Conservation (phyloP, 2,113 vertebrate genomes). For the Lophotis ruficrista region DNA sequence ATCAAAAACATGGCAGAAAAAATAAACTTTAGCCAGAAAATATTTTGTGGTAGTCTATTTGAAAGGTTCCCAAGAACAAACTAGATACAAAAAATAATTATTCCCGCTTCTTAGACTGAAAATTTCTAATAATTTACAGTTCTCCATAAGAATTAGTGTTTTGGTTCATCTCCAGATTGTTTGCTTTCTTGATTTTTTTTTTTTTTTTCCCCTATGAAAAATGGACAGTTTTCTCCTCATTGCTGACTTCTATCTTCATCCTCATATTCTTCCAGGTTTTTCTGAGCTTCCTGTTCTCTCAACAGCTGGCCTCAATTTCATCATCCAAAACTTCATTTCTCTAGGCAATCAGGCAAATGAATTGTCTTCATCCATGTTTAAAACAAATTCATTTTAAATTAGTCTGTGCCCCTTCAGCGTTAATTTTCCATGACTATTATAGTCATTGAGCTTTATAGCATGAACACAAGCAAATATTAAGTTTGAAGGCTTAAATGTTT, state of each 20-base stretch:
- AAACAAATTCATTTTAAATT: constrained; percentile 62
- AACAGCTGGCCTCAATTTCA: constrained; percentile 60
- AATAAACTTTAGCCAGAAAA: not conserved
- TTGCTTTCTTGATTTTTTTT: not conserved
- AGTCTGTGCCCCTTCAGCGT: constrained; percentile 42
- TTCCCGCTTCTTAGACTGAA: not conserved
- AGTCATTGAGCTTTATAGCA: constrained; percentile 61
- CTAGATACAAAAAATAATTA: not conserved
- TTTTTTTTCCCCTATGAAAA: not conserved
- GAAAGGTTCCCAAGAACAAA: not conserved
- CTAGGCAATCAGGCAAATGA: constrained; percentile 56
- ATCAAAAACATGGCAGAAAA: not conserved
- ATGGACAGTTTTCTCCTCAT: not conserved
- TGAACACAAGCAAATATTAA: constrained; percentile 64
- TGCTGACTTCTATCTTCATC: not conserved
- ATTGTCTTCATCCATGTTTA: constrained; percentile 61
- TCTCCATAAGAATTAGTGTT: not conserved
- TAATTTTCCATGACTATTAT: constrained; percentile 62
- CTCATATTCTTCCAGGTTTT: not conserved
- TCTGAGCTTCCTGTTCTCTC: constrained; percentile 26
- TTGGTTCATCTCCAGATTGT: not conserved
- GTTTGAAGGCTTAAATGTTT: constrained; percentile 39
- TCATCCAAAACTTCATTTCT: constrained; percentile 55
- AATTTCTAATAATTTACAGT: not conserved
- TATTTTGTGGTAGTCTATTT: not conserved